Evolutionary conservation across 1,140 invertebrate genomes (phyloP).

Genomic region (Trichonephila clavipes): DNA sequence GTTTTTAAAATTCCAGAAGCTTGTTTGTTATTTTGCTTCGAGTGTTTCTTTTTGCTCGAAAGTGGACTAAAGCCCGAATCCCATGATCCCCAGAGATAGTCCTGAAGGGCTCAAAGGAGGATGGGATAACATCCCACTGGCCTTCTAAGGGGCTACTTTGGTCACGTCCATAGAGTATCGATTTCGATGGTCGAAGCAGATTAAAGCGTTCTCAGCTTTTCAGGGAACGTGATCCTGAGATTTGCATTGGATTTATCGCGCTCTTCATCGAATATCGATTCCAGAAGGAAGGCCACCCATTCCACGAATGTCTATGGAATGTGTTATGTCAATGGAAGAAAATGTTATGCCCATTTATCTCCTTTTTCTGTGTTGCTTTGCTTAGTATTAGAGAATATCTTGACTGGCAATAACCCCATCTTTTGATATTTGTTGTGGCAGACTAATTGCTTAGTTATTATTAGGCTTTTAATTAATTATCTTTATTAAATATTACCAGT

Average conservation of each 20-base stretch:
- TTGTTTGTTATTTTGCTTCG: background rate
- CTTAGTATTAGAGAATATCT: too few species aligned
- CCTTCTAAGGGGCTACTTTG: background rate
- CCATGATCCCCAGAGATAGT: background rate
- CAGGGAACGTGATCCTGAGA: background rate
- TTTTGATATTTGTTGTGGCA: too few species aligned
- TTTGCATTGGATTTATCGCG: background rate
- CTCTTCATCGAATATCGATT: background rate
- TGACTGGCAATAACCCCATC: too few species aligned
- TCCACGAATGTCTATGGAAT: background rate
- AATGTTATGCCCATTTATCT: background rate
- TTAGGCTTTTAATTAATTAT: too few species aligned
- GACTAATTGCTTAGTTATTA: too few species aligned
- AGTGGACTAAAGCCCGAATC: background rate
- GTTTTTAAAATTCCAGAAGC: background rate
- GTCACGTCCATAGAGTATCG: constrained; percentile 1
- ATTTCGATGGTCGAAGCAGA: background rate
- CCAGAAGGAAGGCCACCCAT: background rate
- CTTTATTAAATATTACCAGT: too few species aligned
- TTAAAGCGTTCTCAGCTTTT: constrained; percentile 2
- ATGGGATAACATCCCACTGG: background rate
- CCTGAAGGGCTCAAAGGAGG: background rate
- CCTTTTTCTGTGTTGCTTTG: too few species aligned
- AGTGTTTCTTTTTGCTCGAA: background rate
- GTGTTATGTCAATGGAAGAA: background rate